These are phyloP conservation scores for Sesamia inferens DNA, from an alignment of 2,888 invertebrate genomes.

Conservation along the genomic window DNA sequence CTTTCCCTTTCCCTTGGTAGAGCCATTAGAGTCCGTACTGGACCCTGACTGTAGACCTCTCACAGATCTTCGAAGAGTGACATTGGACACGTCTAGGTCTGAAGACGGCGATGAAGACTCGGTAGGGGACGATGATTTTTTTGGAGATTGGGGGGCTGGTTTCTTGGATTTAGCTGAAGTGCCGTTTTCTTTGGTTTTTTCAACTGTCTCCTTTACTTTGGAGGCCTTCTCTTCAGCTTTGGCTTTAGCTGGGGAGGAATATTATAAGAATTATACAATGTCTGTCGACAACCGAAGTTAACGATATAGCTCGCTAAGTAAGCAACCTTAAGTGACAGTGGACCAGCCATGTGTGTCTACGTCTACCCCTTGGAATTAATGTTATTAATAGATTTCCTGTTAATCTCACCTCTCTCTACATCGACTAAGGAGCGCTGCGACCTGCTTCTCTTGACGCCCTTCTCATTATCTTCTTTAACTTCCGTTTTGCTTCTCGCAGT, in stretches of 20 bases:
- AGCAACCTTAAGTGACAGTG: too few relatives aligned
- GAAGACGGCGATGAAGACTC: constrained; percentile 59
- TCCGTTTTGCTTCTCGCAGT: constrained; percentile 32
- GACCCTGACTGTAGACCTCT: constrained; percentile 71
- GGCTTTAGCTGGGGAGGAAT: constrained; percentile 62
- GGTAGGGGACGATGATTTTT: constrained; percentile 41
- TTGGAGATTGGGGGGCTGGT: constrained; percentile 38
- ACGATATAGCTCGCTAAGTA: too few relatives aligned
- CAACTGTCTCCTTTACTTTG: constrained; percentile 7
- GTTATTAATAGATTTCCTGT: background rate
- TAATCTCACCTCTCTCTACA: constrained; percentile 78
- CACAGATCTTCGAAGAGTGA: constrained; percentile 76
- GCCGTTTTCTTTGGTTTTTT: constrained; percentile 43
- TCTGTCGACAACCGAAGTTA: background rate
- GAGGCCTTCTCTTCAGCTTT: constrained; percentile 61
- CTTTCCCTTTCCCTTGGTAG: constrained; percentile 57
- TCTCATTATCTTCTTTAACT: constrained; percentile 62
- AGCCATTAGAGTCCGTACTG: constrained; percentile 71
- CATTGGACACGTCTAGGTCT: constrained; percentile 78
- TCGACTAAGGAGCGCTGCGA: constrained; percentile 83
- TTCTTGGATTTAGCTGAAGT: constrained; percentile 62
- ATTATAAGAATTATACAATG: background rate
- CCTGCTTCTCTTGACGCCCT: constrained; percentile 81
- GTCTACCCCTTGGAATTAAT: background rate
- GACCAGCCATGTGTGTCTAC: background rate